These are phyloP conservation scores for Dynastes tityus DNA, from an alignment of 2,888 invertebrate species.

Conservation along the genomic window DNA sequence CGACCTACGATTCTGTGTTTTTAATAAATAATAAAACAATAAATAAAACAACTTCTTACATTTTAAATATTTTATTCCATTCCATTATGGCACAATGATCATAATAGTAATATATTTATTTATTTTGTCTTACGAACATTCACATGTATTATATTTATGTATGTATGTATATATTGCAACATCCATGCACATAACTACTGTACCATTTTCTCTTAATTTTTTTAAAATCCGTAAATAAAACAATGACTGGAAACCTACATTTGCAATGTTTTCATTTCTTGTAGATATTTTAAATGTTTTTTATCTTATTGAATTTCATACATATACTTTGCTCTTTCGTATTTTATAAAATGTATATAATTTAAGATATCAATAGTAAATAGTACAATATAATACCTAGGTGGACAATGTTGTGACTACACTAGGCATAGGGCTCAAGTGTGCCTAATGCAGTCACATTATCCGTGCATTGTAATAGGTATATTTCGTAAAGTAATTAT, in stretches of 20 bases:
- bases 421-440: slow-evolving; percentile 43
- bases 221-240: background rate
- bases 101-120: slow-evolving; percentile 22
- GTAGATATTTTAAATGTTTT: background rate
- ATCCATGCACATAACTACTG: background rate
- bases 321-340: background rate
- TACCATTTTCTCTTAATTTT: background rate
- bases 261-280: background rate
- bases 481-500: background rate
- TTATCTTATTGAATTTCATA: background rate
- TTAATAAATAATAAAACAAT: background rate
- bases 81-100: slow-evolving; percentile 25
- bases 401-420: slow-evolving; percentile 25
- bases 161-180: background rate
- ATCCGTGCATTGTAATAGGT: background rate
- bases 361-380: no score
- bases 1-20: no score
- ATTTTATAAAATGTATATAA: no score
- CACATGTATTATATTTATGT: background rate
- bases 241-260: background rate
- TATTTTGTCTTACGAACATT: slow-evolving; percentile 4
- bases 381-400: no score
- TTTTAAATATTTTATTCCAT: slow-evolving; percentile 2
- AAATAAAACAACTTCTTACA: background rate
- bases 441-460: slow-evolving; percentile 37